Evolutionary conservation across 2,113 vertebrate species (phyloP).

Genomic region (Rallus limicola): DNA sequence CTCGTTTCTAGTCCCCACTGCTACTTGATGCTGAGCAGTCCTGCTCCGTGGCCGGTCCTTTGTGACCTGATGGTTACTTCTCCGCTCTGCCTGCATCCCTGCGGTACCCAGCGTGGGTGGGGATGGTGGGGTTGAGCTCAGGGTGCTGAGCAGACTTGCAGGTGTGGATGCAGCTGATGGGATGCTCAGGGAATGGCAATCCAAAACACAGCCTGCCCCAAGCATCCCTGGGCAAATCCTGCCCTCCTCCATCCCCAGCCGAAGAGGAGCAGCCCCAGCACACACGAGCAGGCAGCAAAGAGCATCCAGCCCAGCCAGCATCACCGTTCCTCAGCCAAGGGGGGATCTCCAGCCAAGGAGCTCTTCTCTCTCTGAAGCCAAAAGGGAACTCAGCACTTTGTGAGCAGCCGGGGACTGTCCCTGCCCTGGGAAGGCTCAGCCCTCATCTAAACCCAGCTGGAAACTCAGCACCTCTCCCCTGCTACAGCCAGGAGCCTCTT

Average conservation of each 20-base stretch:
- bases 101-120: accelerated
- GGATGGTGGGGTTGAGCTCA: background rate
- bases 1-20: accelerated
- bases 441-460: background rate
- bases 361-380: background rate
- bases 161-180: accelerated
- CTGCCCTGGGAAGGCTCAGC: accelerated
- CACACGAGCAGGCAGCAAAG: background rate
- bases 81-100: accelerated
- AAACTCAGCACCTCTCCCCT: background rate
- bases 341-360: background rate
- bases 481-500: background rate
- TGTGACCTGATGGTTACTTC: too few species aligned
- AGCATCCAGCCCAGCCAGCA: background rate
- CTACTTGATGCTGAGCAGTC: accelerated
- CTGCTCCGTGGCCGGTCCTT: background rate
- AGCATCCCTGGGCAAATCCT: background rate
- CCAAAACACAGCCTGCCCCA: accelerated
- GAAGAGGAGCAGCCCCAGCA: accelerated
- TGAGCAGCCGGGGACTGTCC: background rate
- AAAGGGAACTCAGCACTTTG: background rate
- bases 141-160: background rate
- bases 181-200: background rate
- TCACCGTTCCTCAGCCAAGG: background rate
- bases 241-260: background rate